Conservation (phyloP, 30 jellyfish, hydroid and myxozoan genomes). For the Pelagia noctiluca region DNA sequence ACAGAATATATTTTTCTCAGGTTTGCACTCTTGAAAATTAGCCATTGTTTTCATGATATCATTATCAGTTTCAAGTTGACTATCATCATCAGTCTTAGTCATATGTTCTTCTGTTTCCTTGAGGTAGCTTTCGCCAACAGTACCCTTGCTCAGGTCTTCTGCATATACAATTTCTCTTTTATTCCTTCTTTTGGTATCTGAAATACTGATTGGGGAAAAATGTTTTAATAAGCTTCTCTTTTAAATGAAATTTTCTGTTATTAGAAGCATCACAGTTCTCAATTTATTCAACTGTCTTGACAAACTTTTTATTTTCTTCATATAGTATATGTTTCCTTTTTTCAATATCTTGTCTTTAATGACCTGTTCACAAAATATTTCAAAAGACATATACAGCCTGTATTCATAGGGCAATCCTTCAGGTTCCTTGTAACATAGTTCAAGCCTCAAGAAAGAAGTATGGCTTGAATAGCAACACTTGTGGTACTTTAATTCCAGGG, state of each 20-base stretch:
- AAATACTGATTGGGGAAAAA: constrained; percentile 53
- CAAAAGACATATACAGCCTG: constrained; percentile 2
- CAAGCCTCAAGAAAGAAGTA: constrained; percentile 19
- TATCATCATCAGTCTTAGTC: constrained; percentile 52
- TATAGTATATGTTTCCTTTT: not conserved
- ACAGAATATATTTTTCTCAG: constrained; percentile 36
- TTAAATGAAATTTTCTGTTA: constrained; percentile 19
- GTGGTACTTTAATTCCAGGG: constrained; percentile 52
- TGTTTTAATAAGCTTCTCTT: not conserved
- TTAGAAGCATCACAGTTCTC: constrained; percentile 27
- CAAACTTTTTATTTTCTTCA: constrained; percentile 7
- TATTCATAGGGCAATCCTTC: constrained; percentile 8
- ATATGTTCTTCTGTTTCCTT: constrained; percentile 16
- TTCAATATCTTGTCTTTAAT: constrained; percentile 12
- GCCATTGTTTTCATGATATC: not conserved
- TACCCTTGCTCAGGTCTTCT: constrained; percentile 14
- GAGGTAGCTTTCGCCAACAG: constrained; percentile 12
- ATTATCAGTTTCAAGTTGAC: constrained; percentile 7
- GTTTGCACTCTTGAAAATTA: constrained; percentile 25
- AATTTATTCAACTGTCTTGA: constrained; percentile 24
- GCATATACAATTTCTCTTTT: constrained; percentile 10
- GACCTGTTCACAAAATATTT: constrained; percentile 31
- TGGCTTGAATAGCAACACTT: constrained; percentile 33
- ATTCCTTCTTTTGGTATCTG: constrained; percentile 27
- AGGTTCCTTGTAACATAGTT: not conserved